These are phyloP conservation scores for Thymallus thymallus DNA, from an alignment of 2,113 vertebrate species.

Conservation along the genomic window DNA sequence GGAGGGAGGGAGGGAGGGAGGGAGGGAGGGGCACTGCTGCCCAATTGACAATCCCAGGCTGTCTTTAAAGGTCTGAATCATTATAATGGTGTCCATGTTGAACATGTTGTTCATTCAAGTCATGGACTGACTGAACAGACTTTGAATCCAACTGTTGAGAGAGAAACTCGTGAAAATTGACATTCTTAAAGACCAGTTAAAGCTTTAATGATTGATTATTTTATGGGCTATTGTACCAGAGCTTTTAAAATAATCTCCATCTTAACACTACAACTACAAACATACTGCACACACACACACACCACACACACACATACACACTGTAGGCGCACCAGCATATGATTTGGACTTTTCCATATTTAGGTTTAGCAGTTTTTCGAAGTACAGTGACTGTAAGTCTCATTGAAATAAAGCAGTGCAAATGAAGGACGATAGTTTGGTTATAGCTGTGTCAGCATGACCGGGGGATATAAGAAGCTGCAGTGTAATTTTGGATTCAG, in stretches of 20 bases:
- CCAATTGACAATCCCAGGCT: constrained; percentile 42
- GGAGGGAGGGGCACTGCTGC: constrained; percentile 18
- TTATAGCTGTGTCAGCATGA: constrained; percentile 51
- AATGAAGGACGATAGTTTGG: constrained; percentile 15
- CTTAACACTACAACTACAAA: not conserved
- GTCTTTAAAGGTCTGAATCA: constrained; percentile 33
- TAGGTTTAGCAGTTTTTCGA: constrained; percentile 30
- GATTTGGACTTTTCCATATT: constrained; percentile 7
- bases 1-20: constrained; percentile 12
- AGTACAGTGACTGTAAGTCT: constrained; percentile 53
- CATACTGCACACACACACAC: no score
- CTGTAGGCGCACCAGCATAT: not conserved
- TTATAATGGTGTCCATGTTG: constrained; percentile 28
- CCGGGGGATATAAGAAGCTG: constrained; percentile 51
- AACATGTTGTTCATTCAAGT: constrained; percentile 11
- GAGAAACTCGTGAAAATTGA: not conserved
- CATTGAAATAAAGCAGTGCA: constrained; percentile 33
- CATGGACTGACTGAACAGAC: no score
- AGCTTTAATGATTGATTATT: not conserved
- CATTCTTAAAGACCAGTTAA: constrained; percentile 9
- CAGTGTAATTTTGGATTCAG: constrained; percentile 17
- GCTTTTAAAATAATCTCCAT: not conserved
- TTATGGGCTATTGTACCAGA: not conserved
- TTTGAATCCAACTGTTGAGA: no score
- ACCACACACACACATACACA: not conserved